Evolutionary conservation across 2,113 vertebrate genomes (phyloP).

Genomic region (Prunella fulvescens): DNA sequence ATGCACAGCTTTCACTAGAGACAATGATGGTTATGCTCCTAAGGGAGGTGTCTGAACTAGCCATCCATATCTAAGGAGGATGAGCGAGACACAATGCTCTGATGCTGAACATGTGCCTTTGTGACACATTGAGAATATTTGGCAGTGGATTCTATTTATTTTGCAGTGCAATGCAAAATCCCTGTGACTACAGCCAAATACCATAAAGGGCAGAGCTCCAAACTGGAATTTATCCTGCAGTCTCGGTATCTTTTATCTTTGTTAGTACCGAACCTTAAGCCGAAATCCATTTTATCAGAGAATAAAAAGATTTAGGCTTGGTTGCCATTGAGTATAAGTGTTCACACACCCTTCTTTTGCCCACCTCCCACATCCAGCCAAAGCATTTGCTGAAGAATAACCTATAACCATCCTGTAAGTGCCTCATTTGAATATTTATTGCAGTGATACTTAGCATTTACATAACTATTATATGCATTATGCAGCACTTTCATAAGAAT

Average conservation of each 20-base stretch:
- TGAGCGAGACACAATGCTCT: not conserved
- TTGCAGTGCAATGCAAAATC: not conserved
- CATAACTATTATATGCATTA: not conserved
- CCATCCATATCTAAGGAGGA: not conserved
- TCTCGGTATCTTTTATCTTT: not conserved
- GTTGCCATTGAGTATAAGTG: not conserved
- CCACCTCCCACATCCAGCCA: not conserved
- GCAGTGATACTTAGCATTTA: not conserved
- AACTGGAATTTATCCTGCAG: not conserved
- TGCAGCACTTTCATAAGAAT: not conserved
- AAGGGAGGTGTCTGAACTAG: not conserved
- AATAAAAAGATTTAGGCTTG: not conserved
- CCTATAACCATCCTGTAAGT: not conserved
- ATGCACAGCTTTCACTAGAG: not conserved
- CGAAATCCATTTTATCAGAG: not conserved
- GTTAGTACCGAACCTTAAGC: not conserved
- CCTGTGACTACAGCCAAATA: not conserved
- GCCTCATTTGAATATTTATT: constrained; percentile 29
- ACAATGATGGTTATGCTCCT: not conserved
- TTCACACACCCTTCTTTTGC: not conserved
- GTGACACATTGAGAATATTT: not conserved
- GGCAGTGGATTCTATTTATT: not conserved
- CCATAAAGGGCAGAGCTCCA: not conserved
- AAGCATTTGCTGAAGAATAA: not conserved
- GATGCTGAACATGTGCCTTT: not conserved